Conservation (phyloP, 2,888 invertebrate species). For the Drosophila ustulata region DNA sequence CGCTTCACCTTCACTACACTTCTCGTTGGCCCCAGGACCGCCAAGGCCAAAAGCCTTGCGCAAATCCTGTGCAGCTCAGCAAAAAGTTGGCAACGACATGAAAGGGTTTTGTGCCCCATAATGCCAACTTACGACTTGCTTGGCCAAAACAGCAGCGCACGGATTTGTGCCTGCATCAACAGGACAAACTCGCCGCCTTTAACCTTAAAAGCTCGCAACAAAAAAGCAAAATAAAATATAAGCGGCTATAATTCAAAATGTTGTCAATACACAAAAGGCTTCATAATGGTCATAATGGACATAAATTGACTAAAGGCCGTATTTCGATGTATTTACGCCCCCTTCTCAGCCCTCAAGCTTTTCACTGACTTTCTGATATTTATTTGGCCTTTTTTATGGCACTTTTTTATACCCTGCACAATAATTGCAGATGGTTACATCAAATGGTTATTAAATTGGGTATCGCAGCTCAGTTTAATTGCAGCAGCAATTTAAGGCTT, state of each 20-base stretch:
- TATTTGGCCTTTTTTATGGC: neutral
- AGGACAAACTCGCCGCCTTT: slow-evolving; percentile 14
- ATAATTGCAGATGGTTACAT: neutral
- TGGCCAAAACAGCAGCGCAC: slow-evolving; percentile 13
- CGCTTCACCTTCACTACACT: slow-evolving; percentile 43
- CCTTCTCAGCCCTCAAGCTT: neutral
- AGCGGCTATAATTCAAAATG: slow-evolving; percentile 49
- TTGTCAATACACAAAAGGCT: slow-evolving; percentile 40
- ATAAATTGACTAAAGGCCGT: slow-evolving; percentile 51
- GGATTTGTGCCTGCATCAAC: slow-evolving; percentile 29
- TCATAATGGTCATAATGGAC: slow-evolving; percentile 42
- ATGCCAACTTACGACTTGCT: slow-evolving; percentile 56
- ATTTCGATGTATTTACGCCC: neutral
- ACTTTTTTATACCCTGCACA: neutral
- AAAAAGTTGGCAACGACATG: slow-evolving; percentile 58
- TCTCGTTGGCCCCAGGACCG: slow-evolving; percentile 42
- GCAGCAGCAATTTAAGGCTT: neutral
- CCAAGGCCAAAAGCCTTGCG: slow-evolving; percentile 32
- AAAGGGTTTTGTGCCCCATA: slow-evolving; percentile 66
- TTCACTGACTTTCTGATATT: neutral
- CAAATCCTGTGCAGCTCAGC: slow-evolving; percentile 68
- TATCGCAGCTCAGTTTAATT: neutral
- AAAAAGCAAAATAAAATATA: slow-evolving; percentile 9
- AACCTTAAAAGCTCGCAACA: slow-evolving; percentile 13
- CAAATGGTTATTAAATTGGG: neutral